phyloP scores from a whole-genome alignment of 2,888 invertebrate genomes.

The Rhimphoctona megacephalus region DNA sequence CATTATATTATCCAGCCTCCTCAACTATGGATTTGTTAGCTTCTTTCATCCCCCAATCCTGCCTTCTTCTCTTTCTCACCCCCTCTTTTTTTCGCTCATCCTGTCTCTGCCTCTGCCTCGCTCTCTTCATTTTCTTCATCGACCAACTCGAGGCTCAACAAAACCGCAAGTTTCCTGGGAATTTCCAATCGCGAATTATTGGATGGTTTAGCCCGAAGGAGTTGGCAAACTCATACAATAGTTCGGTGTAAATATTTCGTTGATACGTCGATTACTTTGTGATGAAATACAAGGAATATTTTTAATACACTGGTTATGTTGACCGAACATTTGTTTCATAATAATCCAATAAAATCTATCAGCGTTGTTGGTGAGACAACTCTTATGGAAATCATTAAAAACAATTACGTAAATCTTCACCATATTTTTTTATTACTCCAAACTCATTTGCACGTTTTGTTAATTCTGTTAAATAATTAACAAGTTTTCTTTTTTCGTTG shows the following conservation, averaged over 20 bases:
- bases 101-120: constrained; percentile 24
- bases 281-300: constrained; percentile 36
- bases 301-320: constrained; percentile 9
- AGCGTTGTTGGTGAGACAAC: not conserved
- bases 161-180: constrained; percentile 59
- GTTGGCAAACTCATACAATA: constrained; percentile 56
- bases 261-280: constrained; percentile 5
- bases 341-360: not conserved
- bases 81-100: not conserved
- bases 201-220: constrained; percentile 44
- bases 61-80: constrained; percentile 6
- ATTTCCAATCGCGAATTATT: constrained; percentile 68
- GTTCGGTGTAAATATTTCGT: constrained; percentile 42
- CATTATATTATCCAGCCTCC: constrained; percentile 64
- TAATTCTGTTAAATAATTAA: too few species aligned
- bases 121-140: constrained; percentile 55
- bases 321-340: not conserved
- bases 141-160: constrained; percentile 53
- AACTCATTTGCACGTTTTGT: not conserved
- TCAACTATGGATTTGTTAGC: constrained; percentile 56
- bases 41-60: constrained; percentile 37
- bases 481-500: not conserved
- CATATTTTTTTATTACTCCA: not conserved
- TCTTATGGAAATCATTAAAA: not conserved
- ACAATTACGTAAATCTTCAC: not conserved